phyloP scores from a whole-genome alignment of 35 echinoderm and acorn worm species.

The Antedon bifida region DNA sequence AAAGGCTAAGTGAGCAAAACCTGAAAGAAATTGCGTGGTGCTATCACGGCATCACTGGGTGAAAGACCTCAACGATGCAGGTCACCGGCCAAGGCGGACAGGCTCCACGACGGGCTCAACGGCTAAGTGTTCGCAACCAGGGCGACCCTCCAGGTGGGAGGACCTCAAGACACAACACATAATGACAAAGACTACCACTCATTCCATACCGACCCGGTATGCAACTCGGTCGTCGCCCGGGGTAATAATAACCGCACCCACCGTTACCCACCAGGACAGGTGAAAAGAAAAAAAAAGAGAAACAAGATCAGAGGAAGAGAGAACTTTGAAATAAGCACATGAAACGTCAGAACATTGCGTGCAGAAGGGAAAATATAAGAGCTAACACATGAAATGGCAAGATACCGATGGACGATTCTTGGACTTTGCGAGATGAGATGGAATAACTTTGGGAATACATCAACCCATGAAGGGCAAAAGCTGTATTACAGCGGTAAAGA shows the following conservation, averaged over 20 bases:
- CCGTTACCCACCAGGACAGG: constrained; percentile 1
- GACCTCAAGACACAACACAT: constrained; percentile 35
- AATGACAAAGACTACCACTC: background rate
- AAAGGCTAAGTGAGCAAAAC: too few species aligned
- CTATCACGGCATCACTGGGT: constrained; percentile 44
- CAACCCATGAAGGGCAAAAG: constrained; percentile 12
- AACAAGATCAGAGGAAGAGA: background rate
- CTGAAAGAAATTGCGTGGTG: too few species aligned
- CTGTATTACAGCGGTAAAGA: constrained; percentile 25
- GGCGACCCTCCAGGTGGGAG: constrained; percentile 25
- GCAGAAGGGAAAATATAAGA: background rate
- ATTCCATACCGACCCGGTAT: constrained; percentile 23
- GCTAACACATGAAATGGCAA: constrained; percentile 18
- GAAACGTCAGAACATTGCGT: constrained; percentile 29
- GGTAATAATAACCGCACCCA: constrained; percentile 17
- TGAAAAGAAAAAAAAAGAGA: background rate
- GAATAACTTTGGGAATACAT: constrained; percentile 17
- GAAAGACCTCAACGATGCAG: constrained; percentile 17
- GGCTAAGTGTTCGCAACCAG: constrained; percentile 30
- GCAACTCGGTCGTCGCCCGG: constrained; percentile 20
- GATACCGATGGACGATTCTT: constrained; percentile 19
- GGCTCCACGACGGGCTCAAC: constrained; percentile 10
- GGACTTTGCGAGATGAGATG: constrained; percentile 21
- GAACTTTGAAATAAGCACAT: constrained; percentile 13
- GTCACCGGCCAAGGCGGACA: constrained; percentile 13